Percentiles rank a stretch among this genome's conserved stretches.
Evolutionary conservation across 2,113 vertebrate species (phyloP).

Genomic region (Plecotus auritus): DNA sequence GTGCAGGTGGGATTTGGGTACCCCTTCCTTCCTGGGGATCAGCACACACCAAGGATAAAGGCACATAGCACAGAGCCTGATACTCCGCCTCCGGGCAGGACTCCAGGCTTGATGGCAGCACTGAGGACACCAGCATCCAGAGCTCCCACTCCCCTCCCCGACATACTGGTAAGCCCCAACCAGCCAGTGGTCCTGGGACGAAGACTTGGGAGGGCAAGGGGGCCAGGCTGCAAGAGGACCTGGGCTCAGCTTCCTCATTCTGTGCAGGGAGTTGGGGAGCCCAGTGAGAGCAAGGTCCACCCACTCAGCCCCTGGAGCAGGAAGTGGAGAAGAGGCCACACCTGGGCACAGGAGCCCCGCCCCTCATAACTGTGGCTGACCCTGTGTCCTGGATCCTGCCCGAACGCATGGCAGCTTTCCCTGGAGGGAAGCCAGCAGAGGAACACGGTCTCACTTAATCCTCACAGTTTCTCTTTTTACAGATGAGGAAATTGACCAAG

Average conservation of each 20-base stretch:
- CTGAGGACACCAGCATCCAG: not conserved
- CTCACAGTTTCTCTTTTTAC: not conserved
- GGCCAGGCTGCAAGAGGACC: not conserved
- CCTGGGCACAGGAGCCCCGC: not conserved
- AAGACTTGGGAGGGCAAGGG: not conserved
- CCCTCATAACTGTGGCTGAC: not conserved
- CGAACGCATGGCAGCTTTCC: not conserved
- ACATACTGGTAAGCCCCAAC: too few species aligned
- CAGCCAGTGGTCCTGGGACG: not conserved
- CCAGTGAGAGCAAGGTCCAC: not conserved
- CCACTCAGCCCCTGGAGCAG: not conserved
- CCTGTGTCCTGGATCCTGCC: not conserved
- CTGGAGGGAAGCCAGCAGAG: not conserved
- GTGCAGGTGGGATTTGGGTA: not conserved
- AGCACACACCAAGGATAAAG: not conserved
- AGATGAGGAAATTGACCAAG: not conserved
- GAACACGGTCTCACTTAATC: not conserved
- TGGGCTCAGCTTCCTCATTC: not conserved
- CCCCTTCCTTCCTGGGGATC: not conserved
- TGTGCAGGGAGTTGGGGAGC: not conserved
- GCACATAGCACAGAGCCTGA: not conserved
- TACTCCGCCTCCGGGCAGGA: rapidly evolving
- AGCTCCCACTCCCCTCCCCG: not conserved
- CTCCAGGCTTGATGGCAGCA: not conserved
- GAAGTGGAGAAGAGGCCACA: not conserved